Conservation (phyloP, 1,140 invertebrate species). For the Bombus affinis region DNA sequence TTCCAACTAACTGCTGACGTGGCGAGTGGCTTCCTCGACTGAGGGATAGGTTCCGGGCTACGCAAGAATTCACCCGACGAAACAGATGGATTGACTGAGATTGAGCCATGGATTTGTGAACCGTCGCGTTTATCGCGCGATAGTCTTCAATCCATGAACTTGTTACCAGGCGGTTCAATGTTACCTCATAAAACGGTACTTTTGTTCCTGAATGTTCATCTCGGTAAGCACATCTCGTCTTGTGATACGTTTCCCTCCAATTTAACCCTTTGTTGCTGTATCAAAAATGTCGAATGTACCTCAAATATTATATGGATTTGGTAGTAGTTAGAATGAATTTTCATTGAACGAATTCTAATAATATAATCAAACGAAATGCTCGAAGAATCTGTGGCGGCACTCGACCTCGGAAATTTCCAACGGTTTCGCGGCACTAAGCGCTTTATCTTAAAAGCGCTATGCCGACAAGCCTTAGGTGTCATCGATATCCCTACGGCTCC, state of each 20-base stretch:
- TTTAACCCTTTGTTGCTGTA: background rate
- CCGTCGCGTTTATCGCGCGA: background rate
- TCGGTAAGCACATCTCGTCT: background rate
- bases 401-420: too few species aligned
- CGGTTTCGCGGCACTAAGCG: too few species aligned
- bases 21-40: too few species aligned
- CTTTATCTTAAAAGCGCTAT: too few species aligned
- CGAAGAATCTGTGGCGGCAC: too few species aligned
- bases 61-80: too few species aligned
- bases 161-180: conserved; percentile 20
- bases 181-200: conserved; percentile 26
- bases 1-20: too few species aligned
- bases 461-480: too few species aligned
- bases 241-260: background rate
- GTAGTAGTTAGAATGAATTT: background rate
- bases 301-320: background rate
- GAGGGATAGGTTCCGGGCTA: too few species aligned
- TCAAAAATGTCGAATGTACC: background rate
- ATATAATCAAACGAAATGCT: too few species aligned
- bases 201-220: conserved; percentile 1
- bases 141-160: conserved; percentile 8
- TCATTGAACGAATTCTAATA: background rate
- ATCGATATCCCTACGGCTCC: too few species aligned
- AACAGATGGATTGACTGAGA: too few species aligned
- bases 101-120: conserved; percentile 1